These are phyloP conservation scores for Drosophila anomalipes DNA, from an alignment of 2,888 invertebrate species.

Conservation along the genomic window DNA sequence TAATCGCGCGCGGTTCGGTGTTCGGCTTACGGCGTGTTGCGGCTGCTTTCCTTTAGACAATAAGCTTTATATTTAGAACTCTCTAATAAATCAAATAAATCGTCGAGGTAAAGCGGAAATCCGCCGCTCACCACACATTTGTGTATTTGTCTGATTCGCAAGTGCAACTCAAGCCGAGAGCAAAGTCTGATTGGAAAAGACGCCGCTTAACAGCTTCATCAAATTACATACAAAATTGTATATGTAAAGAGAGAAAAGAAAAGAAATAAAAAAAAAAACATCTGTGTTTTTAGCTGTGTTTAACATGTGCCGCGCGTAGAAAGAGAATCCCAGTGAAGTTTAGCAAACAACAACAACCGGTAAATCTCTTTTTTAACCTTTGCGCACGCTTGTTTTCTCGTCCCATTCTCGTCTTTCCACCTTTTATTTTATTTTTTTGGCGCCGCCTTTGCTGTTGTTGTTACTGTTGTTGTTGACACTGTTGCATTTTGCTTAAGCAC, in stretches of 20 bases:
- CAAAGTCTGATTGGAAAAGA: constrained; percentile 16
- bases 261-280: constrained; percentile 5
- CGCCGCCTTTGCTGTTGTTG: constrained; percentile 37
- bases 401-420: constrained; percentile 37
- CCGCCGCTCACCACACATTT: constrained; percentile 23
- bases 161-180: constrained; percentile 7
- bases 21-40: constrained; percentile 43
- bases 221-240: constrained; percentile 16
- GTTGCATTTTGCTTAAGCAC: constrained; percentile 53
- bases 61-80: constrained; percentile 46
- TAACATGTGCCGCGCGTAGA: constrained; percentile 44
- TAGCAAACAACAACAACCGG: constrained; percentile 57
- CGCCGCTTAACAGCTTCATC: constrained; percentile 28
- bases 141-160: constrained; percentile 12
- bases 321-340: constrained; percentile 20
- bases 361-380: constrained; percentile 56
- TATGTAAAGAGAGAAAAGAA: constrained; percentile 16
- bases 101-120: constrained; percentile 31
- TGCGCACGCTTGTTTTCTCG: constrained; percentile 9
- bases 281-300: constrained; percentile 15
- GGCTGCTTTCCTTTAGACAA: constrained; percentile 46
- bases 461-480: constrained; percentile 45
- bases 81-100: constrained; percentile 31
- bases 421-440: constrained; percentile 38
- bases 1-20: constrained; percentile 53